phyloP scores from a whole-genome alignment of 2,113 vertebrate species.

The Cavia aperea region DNA sequence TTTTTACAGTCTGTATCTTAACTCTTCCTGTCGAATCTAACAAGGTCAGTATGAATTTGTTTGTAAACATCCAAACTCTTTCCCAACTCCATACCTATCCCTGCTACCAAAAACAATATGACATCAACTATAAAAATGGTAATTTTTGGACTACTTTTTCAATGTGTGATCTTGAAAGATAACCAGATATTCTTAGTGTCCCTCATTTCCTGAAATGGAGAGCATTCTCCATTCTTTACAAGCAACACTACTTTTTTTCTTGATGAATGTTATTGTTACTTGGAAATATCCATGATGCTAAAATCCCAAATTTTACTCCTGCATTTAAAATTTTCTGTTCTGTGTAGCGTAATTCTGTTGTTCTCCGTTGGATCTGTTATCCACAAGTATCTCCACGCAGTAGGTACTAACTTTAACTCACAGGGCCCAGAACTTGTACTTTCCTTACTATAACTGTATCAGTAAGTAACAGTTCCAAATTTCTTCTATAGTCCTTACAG shows the following conservation, averaged over 20 bases:
- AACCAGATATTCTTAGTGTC: not conserved
- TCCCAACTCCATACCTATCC: not conserved
- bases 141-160: constrained; percentile 18
- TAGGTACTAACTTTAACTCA: not conserved
- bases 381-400: not conserved
- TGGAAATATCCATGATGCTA: not conserved
- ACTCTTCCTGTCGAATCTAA: constrained; percentile 71
- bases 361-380: not conserved
- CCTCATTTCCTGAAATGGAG: not conserved
- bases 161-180: constrained; percentile 16
- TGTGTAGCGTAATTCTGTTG: not conserved
- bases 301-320: constrained; percentile 28
- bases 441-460: not conserved
- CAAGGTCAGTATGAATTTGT: constrained; percentile 75
- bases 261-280: not conserved
- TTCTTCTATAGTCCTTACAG: constrained; percentile 9
- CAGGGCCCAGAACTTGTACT: not conserved
- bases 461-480: not conserved
- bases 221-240: constrained; percentile 5
- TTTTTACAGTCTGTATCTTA: constrained; percentile 74
- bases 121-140: not conserved
- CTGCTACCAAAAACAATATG: not conserved
- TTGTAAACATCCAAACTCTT: constrained; percentile 52
- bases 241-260: not conserved
- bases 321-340: not conserved